phyloP scores from a whole-genome alignment of 1,140 invertebrate genomes.

The Drosophila insularis region DNA sequence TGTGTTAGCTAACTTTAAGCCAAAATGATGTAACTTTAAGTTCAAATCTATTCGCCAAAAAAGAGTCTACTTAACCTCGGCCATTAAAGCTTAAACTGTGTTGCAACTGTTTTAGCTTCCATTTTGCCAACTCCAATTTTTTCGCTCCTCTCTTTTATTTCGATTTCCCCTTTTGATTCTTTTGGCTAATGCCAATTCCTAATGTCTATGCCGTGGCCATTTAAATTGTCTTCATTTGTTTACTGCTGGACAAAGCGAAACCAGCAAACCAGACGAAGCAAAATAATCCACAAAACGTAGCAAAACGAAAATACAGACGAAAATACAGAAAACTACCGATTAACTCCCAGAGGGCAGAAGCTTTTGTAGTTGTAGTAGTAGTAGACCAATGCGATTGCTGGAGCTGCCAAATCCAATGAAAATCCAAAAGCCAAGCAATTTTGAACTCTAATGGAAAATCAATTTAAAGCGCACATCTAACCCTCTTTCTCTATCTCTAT shows the following conservation, averaged over 20 bases:
- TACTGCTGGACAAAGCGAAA: constrained; percentile 43
- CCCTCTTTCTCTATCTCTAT: background rate
- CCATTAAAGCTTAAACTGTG: constrained; percentile 26
- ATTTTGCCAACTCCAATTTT: constrained; percentile 19
- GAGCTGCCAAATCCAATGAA: constrained; percentile 77
- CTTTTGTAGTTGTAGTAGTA: background rate
- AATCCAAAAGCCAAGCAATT: constrained; percentile 75
- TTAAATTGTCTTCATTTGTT: constrained; percentile 79
- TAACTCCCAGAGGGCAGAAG: constrained; percentile 55
- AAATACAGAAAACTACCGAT: constrained; percentile 75
- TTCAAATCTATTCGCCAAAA: background rate
- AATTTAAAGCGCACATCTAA: constrained; percentile 67
- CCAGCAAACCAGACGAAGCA: constrained; percentile 27
- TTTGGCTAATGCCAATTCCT: constrained; percentile 51
- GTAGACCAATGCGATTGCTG: constrained; percentile 38
- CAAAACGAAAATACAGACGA: constrained; percentile 4
- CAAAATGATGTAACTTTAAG: constrained; percentile 1
- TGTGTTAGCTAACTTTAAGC: constrained; percentile 12
- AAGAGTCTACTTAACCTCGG: constrained; percentile 1
- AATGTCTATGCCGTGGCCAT: constrained; percentile 68
- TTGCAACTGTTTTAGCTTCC: constrained; percentile 41
- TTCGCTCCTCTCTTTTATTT: no score
- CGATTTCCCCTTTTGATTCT: constrained; percentile 23
- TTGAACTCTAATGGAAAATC: constrained; percentile 79
- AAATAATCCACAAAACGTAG: constrained; percentile 8